Base-by-base conservation (phyloP, 2,113 vertebrate genomes). In the Tangachromis dhanisi region DNA sequence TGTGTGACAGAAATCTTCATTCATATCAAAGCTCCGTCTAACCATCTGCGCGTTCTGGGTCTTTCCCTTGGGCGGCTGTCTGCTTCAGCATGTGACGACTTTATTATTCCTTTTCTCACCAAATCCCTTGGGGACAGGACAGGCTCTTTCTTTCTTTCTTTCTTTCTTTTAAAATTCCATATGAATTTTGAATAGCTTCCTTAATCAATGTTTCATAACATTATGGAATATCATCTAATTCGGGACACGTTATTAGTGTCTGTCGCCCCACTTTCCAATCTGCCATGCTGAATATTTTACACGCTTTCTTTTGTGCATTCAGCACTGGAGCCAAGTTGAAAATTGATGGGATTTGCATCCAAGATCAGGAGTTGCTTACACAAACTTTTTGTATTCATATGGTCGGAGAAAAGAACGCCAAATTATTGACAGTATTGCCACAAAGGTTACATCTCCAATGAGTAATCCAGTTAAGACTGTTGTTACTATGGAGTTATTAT, bases 281-380 rank as follows among this genome's bases (percentile, higher is more conserved):
- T 96, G 95, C 85, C 83, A 31, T 80, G 16, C 66, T 96, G 54
- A 96, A 96, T 96, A 94, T 96, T 96, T 96, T 87, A 96, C 90
- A 86, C 5, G 4, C 81, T 47, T 40, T 85, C 83, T 33, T 81
- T 57, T 84, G 86, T 82, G 29, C 13, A 17, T 90, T 40, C 31
- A 47, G 80, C 16, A 71, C 7, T 61, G 66, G 42, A 88, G 53
- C 68, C 61, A 21, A 84, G 61, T 49, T 66, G 68, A 53, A 63
- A 83, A 24, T 24, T 13, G 7, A 79, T 8, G 16, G 57, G 12
- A 9, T 42, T 66, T 82, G 8, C 66, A 78, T 73, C 51, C 76
- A 45, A 79, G 33, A 81, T 19, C 12, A 14, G 11, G 63, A 82
- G 11, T 8, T 81, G 57, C 83, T 61, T 47, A 29, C 26, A 9